Base-by-base conservation (phyloP, 1,140 invertebrate genomes). In the Nautilus pompilius region DNA sequence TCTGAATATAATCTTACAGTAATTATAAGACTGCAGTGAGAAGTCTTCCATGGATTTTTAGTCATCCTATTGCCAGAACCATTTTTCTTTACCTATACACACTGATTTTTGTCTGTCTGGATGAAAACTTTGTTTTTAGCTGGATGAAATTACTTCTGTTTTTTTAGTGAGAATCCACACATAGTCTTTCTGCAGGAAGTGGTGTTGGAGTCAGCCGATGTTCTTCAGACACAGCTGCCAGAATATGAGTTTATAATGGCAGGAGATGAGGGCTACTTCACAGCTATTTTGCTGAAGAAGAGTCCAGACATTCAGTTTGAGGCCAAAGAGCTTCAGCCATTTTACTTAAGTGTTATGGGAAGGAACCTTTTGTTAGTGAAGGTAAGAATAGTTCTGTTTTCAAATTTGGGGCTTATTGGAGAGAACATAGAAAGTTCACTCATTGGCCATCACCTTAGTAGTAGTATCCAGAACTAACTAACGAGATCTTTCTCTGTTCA, bases 101-200 rank as follows among this genome's bases (percentile, higher is more conserved):
- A n/a, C n/a, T n/a, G n/a, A n/a, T n/a, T 41, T 13, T n/a, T 13
- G 36, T 41, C n/a, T 41, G 36, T 41, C n/a, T 41, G 10, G 10
- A 41, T 13, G 36, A 13, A 41, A 13, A 13, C n/a, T 10, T n/a
- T 13, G n/a, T 13, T 41, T 41, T 10, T 41, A n/a, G 36, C 10
- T 10, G 10, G 36, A 41, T 41, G n/a, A 41, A n/a, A 13, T n/a
- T 46, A 20, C 3, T 4, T 46, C 24, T 46, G 26, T 24, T 65
- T 63, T 74, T 79, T 45, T 69, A 88, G 86, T 60, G 85, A 87
- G 60, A 80, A 85, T 29, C 84, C 87, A 10, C 86, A 88, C 72
- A 75, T 88, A 41, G 83, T 89, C 1, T 88, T 88, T 68, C 77
- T 89, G 29, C 88, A 89, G 79, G 88, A 89, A 80, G 81, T 89